These are phyloP conservation scores for Mastigias papua DNA, from an alignment of 30 jellyfish, hydroid and myxozoan species.

Conservation along the genomic window DNA sequence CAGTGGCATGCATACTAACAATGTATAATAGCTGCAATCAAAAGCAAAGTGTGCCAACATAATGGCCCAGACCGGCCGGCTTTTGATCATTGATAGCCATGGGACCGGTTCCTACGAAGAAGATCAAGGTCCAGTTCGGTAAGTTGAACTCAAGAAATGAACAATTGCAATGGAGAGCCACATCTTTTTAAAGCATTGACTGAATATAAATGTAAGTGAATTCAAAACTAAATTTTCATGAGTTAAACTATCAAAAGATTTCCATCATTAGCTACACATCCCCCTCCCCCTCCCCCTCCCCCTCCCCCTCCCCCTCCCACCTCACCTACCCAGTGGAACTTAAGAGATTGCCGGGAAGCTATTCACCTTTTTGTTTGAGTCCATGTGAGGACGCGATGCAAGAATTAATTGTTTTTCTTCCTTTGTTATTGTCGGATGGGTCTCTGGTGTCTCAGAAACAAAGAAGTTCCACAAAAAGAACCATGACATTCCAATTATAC, in stretches of 20 bases:
- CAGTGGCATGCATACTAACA: slow-evolving; percentile 95
- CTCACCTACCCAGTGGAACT: neutral
- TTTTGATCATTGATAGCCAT: slow-evolving; percentile 85
- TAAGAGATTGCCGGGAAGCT: neutral
- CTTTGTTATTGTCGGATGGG: slow-evolving; percentile 89
- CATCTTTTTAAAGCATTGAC: too few species aligned
- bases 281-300: too few species aligned
- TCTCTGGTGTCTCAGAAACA: slow-evolving; percentile 83
- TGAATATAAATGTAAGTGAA: too few species aligned
- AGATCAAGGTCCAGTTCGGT: neutral
- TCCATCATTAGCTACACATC: too few species aligned
- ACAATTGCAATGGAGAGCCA: neutral
- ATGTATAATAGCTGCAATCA: slow-evolving; percentile 93
- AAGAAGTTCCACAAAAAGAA: slow-evolving; percentile 81
- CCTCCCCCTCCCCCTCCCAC: neutral
- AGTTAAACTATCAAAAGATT: too few species aligned
- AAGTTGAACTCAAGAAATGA: neutral
- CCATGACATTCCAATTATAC: slow-evolving; percentile 92
- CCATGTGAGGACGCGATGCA: slow-evolving; percentile 50
- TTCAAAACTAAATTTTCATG: too few species aligned
- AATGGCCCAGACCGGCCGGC: slow-evolving; percentile 92
- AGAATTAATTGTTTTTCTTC: slow-evolving; percentile 71
- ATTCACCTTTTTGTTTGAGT: slow-evolving; percentile 1
- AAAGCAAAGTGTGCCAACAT: slow-evolving; percentile 89
- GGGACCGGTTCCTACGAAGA: slow-evolving; percentile 79